Evolutionary conservation across 92 coral and sea anemone species (phyloP), one percentile per base, ranked within the genome.

Genomic region (Phenganax marumi): DNA sequence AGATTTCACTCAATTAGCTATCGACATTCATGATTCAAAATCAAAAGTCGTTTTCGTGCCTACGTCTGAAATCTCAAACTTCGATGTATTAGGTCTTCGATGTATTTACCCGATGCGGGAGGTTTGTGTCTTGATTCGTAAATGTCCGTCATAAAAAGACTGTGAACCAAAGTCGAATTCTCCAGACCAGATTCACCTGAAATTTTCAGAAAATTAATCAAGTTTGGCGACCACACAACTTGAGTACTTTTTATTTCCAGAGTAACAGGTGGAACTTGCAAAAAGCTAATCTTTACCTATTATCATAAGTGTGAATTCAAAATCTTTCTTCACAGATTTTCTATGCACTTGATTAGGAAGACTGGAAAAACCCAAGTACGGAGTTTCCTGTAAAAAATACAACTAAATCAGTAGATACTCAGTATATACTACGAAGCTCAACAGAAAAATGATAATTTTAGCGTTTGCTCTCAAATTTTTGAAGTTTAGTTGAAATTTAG

Each of bases 311-410:
- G 99, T 96, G 81, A 96, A 96, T 80, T 96, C 99, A 85, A 96
- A 96, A 12, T 97, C 99, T 52, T 93, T 92, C 88, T 93, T 91
- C 71, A 96, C 99, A 26, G 97, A 92, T 76, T 96, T 96, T 16
- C 99, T 86, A 84, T 96, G 99, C 25, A 93, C 99, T 86, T 96
- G 99, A 78, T 96, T 96, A 19, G 99, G 99, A 17, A 96, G 90
- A 69, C 92, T 96, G 10, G 99, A 97, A 93, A 96, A 96, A 14
- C 99, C 99, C 3, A 96, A 92, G 70, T 91, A 96, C n/a, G 83
- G 73, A 46, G 83, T 78, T 24, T 78, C 83, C 83, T 78, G 24
- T 12, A 18, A 33, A 66, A 78, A 24, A 76, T 6, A 26, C 6
- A 33, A 17, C 25, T 0, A 21, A 17, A 18, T 18, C n/a, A 39